A percentile compares a stretch with the other conserved stretches of the same genome.
Evolutionary conservation across 23 tunicate species (phyloP).

Genomic region (Phallusia fumigata): DNA sequence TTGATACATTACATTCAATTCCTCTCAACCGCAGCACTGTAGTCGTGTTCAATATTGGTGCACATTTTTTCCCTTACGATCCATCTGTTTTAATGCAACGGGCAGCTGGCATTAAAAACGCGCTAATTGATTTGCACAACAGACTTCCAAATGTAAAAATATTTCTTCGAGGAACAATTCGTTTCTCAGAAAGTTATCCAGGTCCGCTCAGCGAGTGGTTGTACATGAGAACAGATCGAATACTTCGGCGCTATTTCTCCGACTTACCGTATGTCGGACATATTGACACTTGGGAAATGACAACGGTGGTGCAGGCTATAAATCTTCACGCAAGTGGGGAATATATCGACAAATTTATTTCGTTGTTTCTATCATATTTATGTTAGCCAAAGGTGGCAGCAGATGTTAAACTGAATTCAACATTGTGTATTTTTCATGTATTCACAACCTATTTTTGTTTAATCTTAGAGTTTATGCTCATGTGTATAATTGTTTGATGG

Average conservation of each 20-base stretch:
- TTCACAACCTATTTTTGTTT: no score
- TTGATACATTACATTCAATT: constrained; percentile 4
- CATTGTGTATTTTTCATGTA: no score
- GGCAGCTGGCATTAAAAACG: constrained; percentile 19
- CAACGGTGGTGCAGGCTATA: no score
- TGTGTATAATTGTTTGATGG: no score
- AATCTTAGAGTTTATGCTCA: no score
- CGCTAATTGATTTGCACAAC: neutral
- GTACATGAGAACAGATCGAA: neutral
- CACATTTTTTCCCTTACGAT: constrained; percentile 34
- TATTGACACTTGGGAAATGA: no score
- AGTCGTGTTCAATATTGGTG: constrained; percentile 47
- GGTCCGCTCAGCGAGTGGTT: neutral
- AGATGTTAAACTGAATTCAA: no score
- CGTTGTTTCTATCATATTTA: no score
- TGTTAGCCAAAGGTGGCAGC: no score
- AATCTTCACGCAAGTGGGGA: neutral
- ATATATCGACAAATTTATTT: no score
- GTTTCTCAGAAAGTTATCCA: neutral
- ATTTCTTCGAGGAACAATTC: neutral
- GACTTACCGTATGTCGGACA: no score
- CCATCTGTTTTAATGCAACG: constrained; percentile 26
- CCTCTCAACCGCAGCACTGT: constrained; percentile 23
- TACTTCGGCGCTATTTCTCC: no score
- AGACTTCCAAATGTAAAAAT: neutral